These are phyloP conservation scores for Stegana nigrithorax DNA, from an alignment of 2,888 invertebrate species.

Conservation along the genomic window DNA sequence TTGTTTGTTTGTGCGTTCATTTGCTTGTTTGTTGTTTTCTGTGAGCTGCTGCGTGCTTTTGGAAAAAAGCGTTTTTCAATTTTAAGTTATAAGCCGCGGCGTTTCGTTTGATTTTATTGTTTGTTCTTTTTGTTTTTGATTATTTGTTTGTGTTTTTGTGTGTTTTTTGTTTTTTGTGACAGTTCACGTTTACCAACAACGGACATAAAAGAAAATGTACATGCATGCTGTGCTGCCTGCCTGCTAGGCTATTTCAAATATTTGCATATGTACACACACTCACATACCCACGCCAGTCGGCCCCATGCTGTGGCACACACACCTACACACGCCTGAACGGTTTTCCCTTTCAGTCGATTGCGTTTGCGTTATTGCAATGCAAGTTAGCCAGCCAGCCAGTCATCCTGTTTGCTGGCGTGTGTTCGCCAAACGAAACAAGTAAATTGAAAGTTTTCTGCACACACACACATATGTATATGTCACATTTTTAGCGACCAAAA, in stretches of 20 bases:
- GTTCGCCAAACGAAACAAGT: neutral
- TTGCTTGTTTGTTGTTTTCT: no score
- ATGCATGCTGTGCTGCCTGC: neutral
- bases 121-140: neutral
- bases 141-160: neutral
- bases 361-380: conserved; percentile 54
- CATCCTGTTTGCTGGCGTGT: no score
- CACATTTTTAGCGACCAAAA: neutral
- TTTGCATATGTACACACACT: neutral
- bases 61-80: no score
- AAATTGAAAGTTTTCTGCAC: neutral
- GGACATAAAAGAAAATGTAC: neutral
- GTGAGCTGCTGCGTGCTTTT: no score
- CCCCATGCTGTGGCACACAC: no score
- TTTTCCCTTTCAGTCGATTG: conserved; percentile 45
- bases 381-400: no score
- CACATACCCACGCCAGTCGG: no score
- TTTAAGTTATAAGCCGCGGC: neutral
- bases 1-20: no score
- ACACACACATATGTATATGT: neutral
- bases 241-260: neutral
- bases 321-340: no score
- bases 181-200: neutral
- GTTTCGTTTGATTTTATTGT: no score
- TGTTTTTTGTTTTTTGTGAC: neutral